These are phyloP conservation scores for Unio delphinus DNA, from an alignment of 2,888 invertebrate species.

Conservation along the genomic window DNA sequence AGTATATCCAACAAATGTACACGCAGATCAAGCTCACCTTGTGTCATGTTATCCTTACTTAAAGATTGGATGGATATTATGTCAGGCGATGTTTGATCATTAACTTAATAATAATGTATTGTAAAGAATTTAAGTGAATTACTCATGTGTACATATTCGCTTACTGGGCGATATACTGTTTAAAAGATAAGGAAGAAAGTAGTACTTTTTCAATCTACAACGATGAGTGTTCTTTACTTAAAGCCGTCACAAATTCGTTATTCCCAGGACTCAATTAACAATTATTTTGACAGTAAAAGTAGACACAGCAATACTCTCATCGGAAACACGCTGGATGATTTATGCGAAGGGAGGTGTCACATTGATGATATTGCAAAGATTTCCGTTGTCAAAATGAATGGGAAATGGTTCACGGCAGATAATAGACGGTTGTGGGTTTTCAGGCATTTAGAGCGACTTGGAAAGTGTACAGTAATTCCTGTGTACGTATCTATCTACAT, in stretches of 20 bases:
- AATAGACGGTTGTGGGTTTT: constrained; percentile 6
- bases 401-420: constrained; percentile 4
- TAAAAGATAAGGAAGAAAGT: too few relatives aligned
- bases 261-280: constrained; percentile 1
- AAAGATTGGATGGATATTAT: too few relatives aligned
- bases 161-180: too few relatives aligned
- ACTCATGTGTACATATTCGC: too few relatives aligned
- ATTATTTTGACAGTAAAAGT: neutral
- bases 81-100: too few relatives aligned
- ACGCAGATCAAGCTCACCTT: too few relatives aligned
- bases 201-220: too few relatives aligned
- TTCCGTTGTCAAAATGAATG: neutral
- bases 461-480: neutral
- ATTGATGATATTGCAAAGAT: neutral
- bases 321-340: constrained; percentile 1
- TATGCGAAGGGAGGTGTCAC: neutral
- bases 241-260: neutral
- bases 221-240: neutral
- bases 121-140: too few relatives aligned
- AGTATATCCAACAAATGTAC: too few relatives aligned
- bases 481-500: too few relatives aligned
- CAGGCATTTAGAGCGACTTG: constrained; percentile 1
- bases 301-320: neutral
- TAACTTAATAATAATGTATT: too few relatives aligned
- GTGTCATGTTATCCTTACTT: too few relatives aligned